Percentiles rank a stretch among this genome's conserved stretches.
phyloP scores from a whole-genome alignment of 1,140 invertebrate species.

The Drosophila murphyi region DNA sequence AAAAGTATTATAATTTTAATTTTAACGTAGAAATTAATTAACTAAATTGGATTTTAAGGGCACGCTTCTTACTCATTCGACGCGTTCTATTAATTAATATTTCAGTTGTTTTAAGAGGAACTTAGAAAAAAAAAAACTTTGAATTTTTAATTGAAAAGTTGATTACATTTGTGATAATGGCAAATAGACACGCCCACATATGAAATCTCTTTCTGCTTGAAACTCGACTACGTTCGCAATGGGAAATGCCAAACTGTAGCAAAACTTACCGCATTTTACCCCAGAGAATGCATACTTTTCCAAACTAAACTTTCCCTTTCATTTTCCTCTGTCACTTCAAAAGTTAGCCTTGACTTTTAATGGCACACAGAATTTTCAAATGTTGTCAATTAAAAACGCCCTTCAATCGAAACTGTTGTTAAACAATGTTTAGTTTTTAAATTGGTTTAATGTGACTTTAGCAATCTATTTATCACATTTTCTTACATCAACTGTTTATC shows the following conservation, averaged over 20 bases:
- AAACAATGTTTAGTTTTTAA: neutral
- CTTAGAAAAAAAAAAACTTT: neutral
- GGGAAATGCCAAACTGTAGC: neutral
- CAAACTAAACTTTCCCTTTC: neutral
- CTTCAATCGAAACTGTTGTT: constrained; percentile 3
- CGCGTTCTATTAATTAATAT: neutral
- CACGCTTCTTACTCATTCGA: too few relatives aligned
- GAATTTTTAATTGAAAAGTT: neutral
- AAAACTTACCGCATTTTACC: neutral
- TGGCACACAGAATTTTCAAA: constrained; percentile 3
- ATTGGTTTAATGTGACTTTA: neutral
- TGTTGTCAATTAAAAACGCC: constrained; percentile 22
- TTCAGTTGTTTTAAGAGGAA: neutral
- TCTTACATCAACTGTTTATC: neutral
- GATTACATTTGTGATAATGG: neutral
- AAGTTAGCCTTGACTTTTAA: constrained; percentile 19
- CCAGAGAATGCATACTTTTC: neutral
- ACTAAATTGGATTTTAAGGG: too few relatives aligned
- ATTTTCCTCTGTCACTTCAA: neutral
- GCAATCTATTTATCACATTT: neutral
- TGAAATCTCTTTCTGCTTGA: neutral
- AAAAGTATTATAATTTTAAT: neutral
- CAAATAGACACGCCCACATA: constrained; percentile 1
- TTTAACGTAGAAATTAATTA: too few relatives aligned
- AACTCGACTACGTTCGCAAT: neutral